Evolutionary conservation across 1,140 invertebrate genomes (phyloP).

Genomic region (Psilanteris sp.): DNA sequence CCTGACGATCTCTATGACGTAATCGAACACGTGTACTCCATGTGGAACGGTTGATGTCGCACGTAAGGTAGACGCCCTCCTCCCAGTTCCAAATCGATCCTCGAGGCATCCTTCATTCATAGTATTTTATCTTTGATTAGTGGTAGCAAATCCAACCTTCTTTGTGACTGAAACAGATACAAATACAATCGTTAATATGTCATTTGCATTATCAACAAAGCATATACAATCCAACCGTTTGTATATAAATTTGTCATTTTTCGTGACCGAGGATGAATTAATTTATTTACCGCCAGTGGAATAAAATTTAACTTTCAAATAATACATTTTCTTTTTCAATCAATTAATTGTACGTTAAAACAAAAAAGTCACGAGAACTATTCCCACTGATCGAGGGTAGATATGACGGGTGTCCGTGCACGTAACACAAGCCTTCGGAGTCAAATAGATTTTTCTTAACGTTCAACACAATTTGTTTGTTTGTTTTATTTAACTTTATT

Average conservation of each 20-base stretch:
- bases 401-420: slow-evolving; percentile 22
- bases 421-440: slow-evolving; percentile 23
- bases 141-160: slow-evolving; percentile 54
- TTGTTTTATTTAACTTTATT: too few relatives aligned
- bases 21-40: slow-evolving; percentile 75
- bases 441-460: slow-evolving; percentile 46
- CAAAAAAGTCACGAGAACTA: slow-evolving; percentile 25
- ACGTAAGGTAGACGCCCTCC: slow-evolving; percentile 70
- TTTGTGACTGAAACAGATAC: too few relatives aligned
- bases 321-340: too few relatives aligned
- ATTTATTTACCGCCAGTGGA: too few relatives aligned
- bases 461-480: slow-evolving; percentile 29
- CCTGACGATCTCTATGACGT: slow-evolving; percentile 69
- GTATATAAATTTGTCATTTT: too few relatives aligned
- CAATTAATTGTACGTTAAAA: slow-evolving; percentile 25
- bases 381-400: slow-evolving; percentile 44
- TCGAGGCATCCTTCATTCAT: slow-evolving; percentile 73
- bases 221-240: too few relatives aligned
- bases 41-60: slow-evolving; percentile 64
- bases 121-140: slow-evolving; percentile 62
- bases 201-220: not conserved
- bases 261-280: too few relatives aligned
- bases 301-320: too few relatives aligned
- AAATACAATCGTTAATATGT: slow-evolving; percentile 33
- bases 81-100: slow-evolving; percentile 70